phyloP scores from a whole-genome alignment of 2,888 invertebrate genomes.

The Cryptops parisi region DNA sequence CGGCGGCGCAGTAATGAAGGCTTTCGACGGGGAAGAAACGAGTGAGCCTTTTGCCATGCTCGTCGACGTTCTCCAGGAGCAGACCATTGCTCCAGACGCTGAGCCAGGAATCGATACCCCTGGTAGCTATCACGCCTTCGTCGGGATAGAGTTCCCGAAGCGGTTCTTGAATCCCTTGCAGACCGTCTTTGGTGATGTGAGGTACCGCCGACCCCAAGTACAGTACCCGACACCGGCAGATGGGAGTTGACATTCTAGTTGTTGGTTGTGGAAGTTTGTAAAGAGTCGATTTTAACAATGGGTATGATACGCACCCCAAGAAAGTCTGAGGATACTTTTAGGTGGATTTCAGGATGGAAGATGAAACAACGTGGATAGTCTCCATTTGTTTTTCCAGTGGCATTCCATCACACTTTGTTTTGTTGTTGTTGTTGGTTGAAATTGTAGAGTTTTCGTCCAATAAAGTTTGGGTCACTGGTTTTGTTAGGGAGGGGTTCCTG shows the following conservation, averaged over 20 bases:
- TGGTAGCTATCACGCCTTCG: conserved; percentile 71
- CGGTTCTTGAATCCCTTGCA: conserved; percentile 95
- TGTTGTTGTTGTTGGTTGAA: no score
- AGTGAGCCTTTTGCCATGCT: conserved; percentile 82
- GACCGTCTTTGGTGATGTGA: conserved; percentile 92
- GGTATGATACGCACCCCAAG: neutral
- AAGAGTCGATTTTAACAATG: neutral
- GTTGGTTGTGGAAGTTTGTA: neutral
- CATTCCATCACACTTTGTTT: no score
- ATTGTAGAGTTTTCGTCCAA: no score
- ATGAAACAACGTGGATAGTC: no score
- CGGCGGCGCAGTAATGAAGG: conserved; percentile 89
- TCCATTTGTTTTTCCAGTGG: no score
- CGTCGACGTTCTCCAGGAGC: conserved; percentile 82
- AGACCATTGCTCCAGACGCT: conserved; percentile 96
- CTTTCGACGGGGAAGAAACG: conserved; percentile 92
- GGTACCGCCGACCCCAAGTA: conserved; percentile 95
- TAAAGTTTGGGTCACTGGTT: no score
- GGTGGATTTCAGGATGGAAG: no score
- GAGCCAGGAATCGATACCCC: conserved; percentile 90
- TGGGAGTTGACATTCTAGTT: conserved; percentile 55
- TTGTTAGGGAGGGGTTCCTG: no score
- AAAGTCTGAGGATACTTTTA: no score
- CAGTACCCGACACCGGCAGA: conserved; percentile 89
- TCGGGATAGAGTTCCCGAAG: conserved; percentile 89